Evolutionary conservation across 2,797 vertebrate species (phyloP), one percentile per base, ranked within the genome.

Genomic region (Psittacula echo): DNA sequence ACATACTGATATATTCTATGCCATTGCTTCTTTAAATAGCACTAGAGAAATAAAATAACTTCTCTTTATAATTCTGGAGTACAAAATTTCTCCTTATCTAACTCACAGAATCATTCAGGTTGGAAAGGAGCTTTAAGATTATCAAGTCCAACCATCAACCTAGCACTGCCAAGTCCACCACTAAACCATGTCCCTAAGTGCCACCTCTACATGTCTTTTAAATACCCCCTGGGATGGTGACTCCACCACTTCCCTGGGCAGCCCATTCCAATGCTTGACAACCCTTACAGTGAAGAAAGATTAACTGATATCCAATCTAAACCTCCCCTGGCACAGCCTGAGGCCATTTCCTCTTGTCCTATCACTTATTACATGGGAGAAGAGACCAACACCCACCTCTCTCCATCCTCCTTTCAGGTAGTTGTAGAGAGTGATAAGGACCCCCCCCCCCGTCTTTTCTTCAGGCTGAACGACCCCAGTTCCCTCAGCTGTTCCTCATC

Each of bases 401-500:
- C 45, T 39, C 24, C 18, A 48, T 30, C 14, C 7, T 61, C 78
- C 50, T 51, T 53, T 65, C 24, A 54, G 41, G 41, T 9, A 53
- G 22, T 19, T 71, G 20, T 17, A 44, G 16, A 48, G 6, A 85
- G n/a, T 2, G 6, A 39, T 5, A 24, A 39, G 29, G 18, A 41
- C 3, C 37, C 37, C 37, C 13, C 21, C 53, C 37, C 34, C 13
- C 21, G 47, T 19, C 8, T 2, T 9, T 80, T 53, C 44, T 32
- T 19, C 26, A 80, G 27, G 0, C 2, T 53, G 3, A 75, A 47
- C n/a, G 26, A 2, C 0, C 24, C 39, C 39, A 70, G 34, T 0
- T 60, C 39, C n/a, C 56, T 48, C 64, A 65, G n/a, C 13, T 0
- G 0, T 0, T n/a, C 16, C 41, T 45, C 22, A 39, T 3, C 4